phyloP scores from a whole-genome alignment of 2,888 invertebrate species.

The Nemoura dubitans region DNA sequence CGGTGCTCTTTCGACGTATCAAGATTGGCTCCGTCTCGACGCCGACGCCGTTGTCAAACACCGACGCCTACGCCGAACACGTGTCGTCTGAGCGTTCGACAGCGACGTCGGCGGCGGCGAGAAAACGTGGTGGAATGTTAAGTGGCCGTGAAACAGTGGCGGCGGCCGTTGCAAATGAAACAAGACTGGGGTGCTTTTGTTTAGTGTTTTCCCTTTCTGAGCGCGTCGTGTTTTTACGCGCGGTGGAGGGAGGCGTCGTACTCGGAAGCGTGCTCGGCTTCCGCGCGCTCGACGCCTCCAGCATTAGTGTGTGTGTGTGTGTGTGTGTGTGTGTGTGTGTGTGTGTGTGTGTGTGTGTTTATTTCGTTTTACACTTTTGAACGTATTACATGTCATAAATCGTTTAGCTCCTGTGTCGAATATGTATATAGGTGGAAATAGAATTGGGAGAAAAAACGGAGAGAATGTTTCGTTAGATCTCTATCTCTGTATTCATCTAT shows the following conservation, averaged over 20 bases:
- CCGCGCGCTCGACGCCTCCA: too few species aligned
- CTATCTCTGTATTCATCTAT: too few species aligned
- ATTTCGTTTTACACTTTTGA: not conserved
- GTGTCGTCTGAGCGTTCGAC: not conserved
- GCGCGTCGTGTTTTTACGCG: not conserved
- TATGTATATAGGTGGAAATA: constrained; percentile 8
- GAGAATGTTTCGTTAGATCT: not conserved
- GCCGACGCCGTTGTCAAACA: not conserved
- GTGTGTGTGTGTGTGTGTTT: too few species aligned
- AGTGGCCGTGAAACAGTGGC: not conserved
- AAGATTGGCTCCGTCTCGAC: not conserved
- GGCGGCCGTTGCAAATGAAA: not conserved
- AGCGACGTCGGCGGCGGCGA: not conserved
- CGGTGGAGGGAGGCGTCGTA: too few species aligned
- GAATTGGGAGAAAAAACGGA: not conserved
- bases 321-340: too few species aligned
- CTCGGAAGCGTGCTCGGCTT: not conserved
- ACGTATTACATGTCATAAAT: constrained; percentile 8
- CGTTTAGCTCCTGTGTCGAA: not conserved
- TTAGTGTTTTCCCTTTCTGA: not conserved
- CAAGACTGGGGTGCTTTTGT: not conserved
- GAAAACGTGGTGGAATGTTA: not conserved
- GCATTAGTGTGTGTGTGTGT: too few species aligned
- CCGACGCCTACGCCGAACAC: not conserved
- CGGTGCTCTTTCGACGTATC: too few species aligned